Conservation (phyloP, 2,888 invertebrate genomes). For the Nebria brevicollis region DNA sequence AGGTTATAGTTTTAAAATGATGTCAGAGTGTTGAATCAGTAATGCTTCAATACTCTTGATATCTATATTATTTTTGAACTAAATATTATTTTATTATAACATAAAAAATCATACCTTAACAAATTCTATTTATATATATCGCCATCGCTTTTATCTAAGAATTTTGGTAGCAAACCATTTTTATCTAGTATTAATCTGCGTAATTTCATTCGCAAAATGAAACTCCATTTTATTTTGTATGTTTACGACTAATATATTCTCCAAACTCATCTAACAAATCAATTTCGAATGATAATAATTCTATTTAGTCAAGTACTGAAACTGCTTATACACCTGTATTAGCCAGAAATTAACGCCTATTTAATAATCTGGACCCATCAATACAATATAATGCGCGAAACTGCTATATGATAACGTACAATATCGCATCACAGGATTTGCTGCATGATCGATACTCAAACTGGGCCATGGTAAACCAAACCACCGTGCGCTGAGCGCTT, state of each 20-base stretch:
- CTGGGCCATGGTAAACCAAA: slow-evolving; percentile 32
- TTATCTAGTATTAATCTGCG: too few species aligned
- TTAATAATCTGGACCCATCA: not conserved
- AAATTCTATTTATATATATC: too few species aligned
- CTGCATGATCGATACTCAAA: slow-evolving; percentile 34
- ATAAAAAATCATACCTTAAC: too few species aligned
- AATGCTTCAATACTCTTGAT: not conserved
- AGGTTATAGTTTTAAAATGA: not conserved
- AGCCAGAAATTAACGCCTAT: not conserved
- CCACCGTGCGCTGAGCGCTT: slow-evolving; percentile 13
- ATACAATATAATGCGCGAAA: not conserved
- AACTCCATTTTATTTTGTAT: too few species aligned
- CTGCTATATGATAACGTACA: not conserved
- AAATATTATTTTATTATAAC: too few species aligned
- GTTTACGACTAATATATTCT: too few species aligned
- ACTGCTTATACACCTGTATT: not conserved
- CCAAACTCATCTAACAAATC: too few species aligned
- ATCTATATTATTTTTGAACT: not conserved
- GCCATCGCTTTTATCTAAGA: too few species aligned
- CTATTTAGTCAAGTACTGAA: not conserved
- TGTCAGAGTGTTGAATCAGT: not conserved
- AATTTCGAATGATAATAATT: not conserved
- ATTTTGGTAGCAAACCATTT: too few species aligned
- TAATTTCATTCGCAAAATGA: too few species aligned
- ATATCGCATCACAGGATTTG: not conserved